These are phyloP conservation scores for Leptatherina wallacei DNA, from an alignment of 2,797 vertebrate genomes.

Conservation along the genomic window DNA sequence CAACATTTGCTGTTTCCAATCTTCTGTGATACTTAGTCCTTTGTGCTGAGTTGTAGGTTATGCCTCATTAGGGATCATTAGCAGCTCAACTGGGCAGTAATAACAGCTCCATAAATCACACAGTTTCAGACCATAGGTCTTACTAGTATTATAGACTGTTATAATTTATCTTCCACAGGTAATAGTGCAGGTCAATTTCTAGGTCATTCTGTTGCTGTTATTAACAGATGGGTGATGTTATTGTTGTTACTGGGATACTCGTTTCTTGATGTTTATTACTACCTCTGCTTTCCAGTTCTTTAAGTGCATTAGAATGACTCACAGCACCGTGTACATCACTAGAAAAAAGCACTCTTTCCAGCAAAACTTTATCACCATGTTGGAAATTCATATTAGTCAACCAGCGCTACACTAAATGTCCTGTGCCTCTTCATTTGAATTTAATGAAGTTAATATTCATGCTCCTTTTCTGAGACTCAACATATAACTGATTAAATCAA, in stretches of 20 bases:
- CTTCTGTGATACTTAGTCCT: conserved; percentile 57
- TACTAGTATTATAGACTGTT: conserved; percentile 35
- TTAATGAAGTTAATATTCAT: not conserved
- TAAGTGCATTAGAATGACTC: not conserved
- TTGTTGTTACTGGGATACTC: conserved; percentile 17
- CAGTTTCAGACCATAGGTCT: conserved; percentile 48
- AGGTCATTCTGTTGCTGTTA: conserved; percentile 38
- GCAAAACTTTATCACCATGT: conserved; percentile 1
- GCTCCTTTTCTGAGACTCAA: not conserved
- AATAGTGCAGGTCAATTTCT: conserved; percentile 36
- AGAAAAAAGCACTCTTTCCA: not conserved
- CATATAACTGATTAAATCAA: not conserved
- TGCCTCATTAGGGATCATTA: conserved; percentile 79
- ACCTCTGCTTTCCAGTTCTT: conserved; percentile 8
- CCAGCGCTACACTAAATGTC: conserved; percentile 1
- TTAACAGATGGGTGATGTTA: conserved; percentile 27
- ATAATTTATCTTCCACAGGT: conserved; percentile 51
- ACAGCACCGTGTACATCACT: not conserved
- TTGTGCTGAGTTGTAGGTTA: conserved; percentile 70
- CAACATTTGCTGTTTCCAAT: conserved; percentile 49
- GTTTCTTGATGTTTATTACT: conserved; percentile 17
- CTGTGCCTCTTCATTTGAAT: conserved; percentile 8
- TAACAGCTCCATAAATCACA: conserved; percentile 78
- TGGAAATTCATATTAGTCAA: not conserved
- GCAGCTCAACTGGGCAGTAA: conserved; percentile 76